Evolutionary conservation across 2,113 vertebrate genomes (phyloP).

Genomic region (Neotoma lepida): DNA sequence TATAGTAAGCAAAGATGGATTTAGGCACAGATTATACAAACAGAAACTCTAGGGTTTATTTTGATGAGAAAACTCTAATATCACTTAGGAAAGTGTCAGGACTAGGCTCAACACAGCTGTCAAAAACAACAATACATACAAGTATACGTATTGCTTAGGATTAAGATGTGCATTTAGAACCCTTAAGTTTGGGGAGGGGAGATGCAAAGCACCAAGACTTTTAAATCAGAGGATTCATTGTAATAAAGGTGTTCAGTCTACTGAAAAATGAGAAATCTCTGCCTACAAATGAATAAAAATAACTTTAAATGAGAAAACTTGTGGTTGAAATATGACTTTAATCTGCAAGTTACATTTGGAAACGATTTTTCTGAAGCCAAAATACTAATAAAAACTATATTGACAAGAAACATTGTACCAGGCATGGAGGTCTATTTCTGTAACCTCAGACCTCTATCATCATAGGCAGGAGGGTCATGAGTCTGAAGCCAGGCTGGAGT

Average conservation of each 20-base stretch:
- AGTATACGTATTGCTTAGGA: not conserved
- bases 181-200: not conserved
- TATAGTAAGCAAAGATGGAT: not conserved
- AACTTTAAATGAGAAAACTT: constrained; percentile 36
- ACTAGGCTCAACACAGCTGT: not conserved
- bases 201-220: not conserved
- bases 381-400: not conserved
- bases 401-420: not conserved
- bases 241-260: not conserved
- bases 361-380: constrained; percentile 44
- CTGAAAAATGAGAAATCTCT: constrained; percentile 34
- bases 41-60: constrained; percentile 29
- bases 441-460: not conserved
- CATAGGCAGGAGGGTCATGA: not conserved
- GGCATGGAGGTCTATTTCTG: not conserved
- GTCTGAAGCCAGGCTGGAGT: not conserved
- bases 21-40: constrained; percentile 1
- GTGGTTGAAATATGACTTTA: not conserved
- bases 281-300: not conserved
- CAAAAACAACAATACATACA: not conserved
- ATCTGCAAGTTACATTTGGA: not conserved
- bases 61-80: not conserved
- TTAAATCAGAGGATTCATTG: constrained; percentile 7
- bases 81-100: constrained; percentile 12
- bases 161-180: not conserved